phyloP scores from a whole-genome alignment of 1,140 invertebrate genomes.

The Calosoma granatense region DNA sequence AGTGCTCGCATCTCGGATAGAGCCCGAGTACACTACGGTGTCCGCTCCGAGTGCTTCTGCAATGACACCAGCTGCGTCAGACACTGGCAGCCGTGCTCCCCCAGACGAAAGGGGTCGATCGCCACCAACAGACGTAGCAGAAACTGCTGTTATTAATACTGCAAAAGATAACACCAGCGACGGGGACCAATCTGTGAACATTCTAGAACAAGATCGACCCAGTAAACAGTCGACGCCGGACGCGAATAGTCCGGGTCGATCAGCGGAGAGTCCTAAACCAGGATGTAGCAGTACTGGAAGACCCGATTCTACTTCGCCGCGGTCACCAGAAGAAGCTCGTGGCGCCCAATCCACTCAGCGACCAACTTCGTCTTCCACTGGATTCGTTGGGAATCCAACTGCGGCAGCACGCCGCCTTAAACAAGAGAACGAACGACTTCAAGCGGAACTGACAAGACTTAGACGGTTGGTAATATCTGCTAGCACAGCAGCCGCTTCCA shows the following conservation, averaged over 20 bases:
- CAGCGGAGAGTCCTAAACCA: constrained; percentile 26
- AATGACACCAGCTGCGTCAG: neutral
- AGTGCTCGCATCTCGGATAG: neutral
- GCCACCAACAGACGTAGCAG: neutral
- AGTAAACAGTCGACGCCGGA: neutral
- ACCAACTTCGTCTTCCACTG: neutral
- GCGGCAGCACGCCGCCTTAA: constrained; percentile 43
- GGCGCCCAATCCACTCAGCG: neutral
- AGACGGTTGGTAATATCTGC: constrained; percentile 40
- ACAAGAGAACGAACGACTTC: constrained; percentile 55
- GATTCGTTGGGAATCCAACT: constrained; percentile 17
- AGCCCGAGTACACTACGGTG: neutral
- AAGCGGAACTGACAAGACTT: constrained; percentile 52
- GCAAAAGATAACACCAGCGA: neutral
- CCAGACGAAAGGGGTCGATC: neutral
- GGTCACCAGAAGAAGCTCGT: neutral
- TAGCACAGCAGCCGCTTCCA: constrained; percentile 19
- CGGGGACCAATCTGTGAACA: neutral
- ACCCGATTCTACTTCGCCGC: neutral
- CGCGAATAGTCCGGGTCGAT: neutral
- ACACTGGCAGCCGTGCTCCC: neutral
- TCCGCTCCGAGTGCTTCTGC: neutral
- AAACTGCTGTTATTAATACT: neutral
- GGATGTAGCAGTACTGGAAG: constrained; percentile 22
- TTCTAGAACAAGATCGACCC: neutral